Base-by-base conservation (phyloP, 2,797 vertebrate species). In the Gobionotothen gibberifrons region DNA sequence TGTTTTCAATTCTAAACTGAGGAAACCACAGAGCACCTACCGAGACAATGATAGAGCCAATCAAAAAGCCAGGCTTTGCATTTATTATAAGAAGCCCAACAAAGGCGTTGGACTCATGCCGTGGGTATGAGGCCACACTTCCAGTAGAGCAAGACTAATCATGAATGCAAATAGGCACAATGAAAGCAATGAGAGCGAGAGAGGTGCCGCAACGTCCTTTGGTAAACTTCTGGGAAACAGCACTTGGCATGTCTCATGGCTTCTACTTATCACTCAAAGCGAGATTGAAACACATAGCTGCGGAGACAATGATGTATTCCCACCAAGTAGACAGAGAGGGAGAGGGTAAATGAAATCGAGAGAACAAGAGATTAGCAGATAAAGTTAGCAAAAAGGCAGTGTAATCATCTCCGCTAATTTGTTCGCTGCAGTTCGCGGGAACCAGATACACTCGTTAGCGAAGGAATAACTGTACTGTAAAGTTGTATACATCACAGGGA, bases 141-240 rank as follows among this genome's bases (percentile, higher is more conserved):
- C 70, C 85, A 89, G 83, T 82, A 74, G 82, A 92, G 86, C 84
- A 75, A 80, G 84, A 86, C 88, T 83, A 89, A 92, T 92, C 83
- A 77, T 83, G 86, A 91, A 90, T 93, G 90, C 89, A 89, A 92
- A 92, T 89, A 79, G 81, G 85, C 71, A 57, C 76, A 78, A 86
- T 77, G 77, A 89, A 89, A 87, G 84, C 85, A 64, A 72, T 29
- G 22, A 76, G 80, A 84, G 78, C 17, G 68, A 77, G 76, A 85
- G 82, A 85, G 77, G 78, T 84, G 81, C 80, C 73, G 78, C 63
- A n/a, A 54, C 42, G 64, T 88, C 74, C 81, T 84, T 84, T 82
- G 82, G 72, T 80, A 83, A 85, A 89, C 79, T 71, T 91, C 87
- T 90, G 90, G 85, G 85, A 90, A 89, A 86, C 78, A 56, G 78